Conservation (phyloP, 2,113 vertebrate genomes). For the Rhabdornis inornatus region DNA sequence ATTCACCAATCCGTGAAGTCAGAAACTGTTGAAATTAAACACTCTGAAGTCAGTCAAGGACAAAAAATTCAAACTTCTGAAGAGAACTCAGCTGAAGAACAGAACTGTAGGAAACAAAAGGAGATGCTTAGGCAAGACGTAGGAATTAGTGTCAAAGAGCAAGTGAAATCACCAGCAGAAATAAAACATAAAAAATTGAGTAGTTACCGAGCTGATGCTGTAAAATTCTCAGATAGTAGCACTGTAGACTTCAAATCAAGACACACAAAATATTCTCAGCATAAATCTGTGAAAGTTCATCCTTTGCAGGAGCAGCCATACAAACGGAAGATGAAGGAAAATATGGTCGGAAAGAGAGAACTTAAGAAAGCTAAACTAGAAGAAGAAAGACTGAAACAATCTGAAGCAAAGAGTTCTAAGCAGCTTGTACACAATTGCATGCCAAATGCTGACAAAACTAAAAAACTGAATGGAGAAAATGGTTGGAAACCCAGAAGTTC, state of each 20-base stretch:
- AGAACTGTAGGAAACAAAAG: background rate
- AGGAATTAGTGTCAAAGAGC: background rate
- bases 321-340: slow-evolving; percentile 56
- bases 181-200: background rate
- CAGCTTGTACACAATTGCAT: background rate
- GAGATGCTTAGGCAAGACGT: background rate
- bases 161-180: background rate
- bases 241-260: background rate
- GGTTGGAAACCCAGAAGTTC: slow-evolving; percentile 24
- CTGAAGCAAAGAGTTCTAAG: background rate
- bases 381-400: slow-evolving; percentile 9
- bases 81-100: background rate
- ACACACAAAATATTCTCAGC: background rate
- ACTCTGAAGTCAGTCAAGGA: background rate
- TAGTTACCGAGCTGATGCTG: background rate
- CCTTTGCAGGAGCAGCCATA: slow-evolving; percentile 44
- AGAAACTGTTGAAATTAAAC: slow-evolving; percentile 29
- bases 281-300: slow-evolving; percentile 17
- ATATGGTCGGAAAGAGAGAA: background rate
- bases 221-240: background rate
- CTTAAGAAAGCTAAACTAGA: slow-evolving; percentile 10
- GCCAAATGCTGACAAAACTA: slow-evolving; percentile 17
- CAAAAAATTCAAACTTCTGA: slow-evolving; percentile 20
- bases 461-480: slow-evolving; percentile 7
- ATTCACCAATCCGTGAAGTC: background rate